Percentiles rank a stretch among this genome's conserved stretches.
Conservation (phyloP, 2,888 invertebrate genomes). For the Philonicus albiceps region DNA sequence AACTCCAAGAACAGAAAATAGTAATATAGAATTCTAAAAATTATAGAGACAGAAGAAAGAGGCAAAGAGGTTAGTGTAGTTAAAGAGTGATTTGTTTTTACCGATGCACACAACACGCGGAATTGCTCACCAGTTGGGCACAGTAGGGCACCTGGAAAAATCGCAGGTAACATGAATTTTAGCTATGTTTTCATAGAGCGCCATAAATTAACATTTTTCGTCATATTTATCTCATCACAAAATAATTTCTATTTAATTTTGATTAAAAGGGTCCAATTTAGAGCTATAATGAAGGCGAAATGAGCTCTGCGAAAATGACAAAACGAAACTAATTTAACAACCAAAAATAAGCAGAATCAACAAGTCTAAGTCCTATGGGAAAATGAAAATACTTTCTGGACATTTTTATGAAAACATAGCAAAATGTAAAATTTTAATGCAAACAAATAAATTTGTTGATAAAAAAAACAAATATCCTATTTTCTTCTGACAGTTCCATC, state of each 20-base stretch:
- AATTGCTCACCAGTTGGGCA: conserved; percentile 94
- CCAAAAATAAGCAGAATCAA: background rate
- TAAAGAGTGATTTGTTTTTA: conserved; percentile 81
- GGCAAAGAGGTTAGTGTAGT: conserved; percentile 50
- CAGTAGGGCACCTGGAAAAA: conserved; percentile 84
- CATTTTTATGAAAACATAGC: conserved; percentile 5
- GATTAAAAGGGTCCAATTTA: background rate
- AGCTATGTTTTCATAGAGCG: conserved; percentile 45
- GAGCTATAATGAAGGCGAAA: background rate
- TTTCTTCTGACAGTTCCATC: background rate
- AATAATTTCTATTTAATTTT: background rate
- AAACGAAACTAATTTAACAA: background rate
- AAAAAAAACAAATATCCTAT: background rate
- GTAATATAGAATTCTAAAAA: conserved; percentile 22
- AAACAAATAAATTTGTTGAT: background rate
- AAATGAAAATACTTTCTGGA: background rate
- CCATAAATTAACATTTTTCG: background rate
- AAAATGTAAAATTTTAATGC: background rate
- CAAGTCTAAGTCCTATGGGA: background rate
- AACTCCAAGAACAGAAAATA: conserved; percentile 2
- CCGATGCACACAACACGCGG: conserved; percentile 95
- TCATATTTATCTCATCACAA: background rate
- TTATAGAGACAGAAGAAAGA: conserved; percentile 14
- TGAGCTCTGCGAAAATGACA: background rate
- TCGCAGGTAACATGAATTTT: conserved; percentile 49